Evolutionary conservation across 30 jellyfish, hydroid and myxozoan genomes (phyloP).

Genomic region (Chrysaora quinquecirrha): DNA sequence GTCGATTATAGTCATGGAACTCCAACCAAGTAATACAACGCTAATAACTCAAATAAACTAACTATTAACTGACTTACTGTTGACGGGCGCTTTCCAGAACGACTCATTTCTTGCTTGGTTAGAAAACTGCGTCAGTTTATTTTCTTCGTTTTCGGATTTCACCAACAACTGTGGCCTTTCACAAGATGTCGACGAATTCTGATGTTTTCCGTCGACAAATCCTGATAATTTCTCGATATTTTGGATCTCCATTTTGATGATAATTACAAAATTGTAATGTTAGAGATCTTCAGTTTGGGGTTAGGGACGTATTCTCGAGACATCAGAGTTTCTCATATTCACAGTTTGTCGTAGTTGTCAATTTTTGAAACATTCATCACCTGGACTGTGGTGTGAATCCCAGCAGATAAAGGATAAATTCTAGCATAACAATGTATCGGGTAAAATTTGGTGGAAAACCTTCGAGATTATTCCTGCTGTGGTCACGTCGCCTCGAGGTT

Average conservation of each 20-base stretch:
- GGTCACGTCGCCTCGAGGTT: constrained; percentile 56
- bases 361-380: no score
- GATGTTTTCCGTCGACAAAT: not conserved
- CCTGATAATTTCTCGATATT: no score
- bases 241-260: not conserved
- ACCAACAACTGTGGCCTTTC: not conserved
- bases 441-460: constrained; percentile 14
- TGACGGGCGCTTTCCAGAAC: not conserved
- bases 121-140: not conserved
- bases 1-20: no score
- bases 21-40: no score
- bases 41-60: no score
- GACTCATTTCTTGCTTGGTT: no score
- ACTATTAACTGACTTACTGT: no score
- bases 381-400: constrained; percentile 52
- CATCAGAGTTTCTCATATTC: not conserved
- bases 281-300: not conserved
- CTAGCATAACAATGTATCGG: not conserved
- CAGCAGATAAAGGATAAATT: not conserved
- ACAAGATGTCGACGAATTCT: not conserved
- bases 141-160: not conserved
- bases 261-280: not conserved
- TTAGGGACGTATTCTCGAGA: not conserved
- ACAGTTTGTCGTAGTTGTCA: constrained; percentile 4
- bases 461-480: constrained; percentile 29